Evolutionary conservation across 2,888 invertebrate species (phyloP), one percentile per base, ranked within the genome.

Genomic region (Meiosimyza platycephala): DNA sequence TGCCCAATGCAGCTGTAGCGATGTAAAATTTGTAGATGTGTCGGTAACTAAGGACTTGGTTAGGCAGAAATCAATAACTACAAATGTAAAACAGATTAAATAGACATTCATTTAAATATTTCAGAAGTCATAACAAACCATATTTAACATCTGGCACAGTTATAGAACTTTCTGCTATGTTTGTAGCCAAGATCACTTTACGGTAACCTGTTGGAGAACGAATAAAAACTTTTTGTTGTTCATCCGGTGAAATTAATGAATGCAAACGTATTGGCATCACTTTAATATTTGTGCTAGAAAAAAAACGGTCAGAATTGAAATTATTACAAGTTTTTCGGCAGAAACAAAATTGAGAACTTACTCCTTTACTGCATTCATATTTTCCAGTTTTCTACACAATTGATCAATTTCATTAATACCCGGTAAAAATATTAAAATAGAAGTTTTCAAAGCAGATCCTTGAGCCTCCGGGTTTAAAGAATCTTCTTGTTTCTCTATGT

Each of bases 41-140:
- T 98, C 95, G 64, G 93, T 92, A 6, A 93, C 89, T 79, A 96
- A 86, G 51, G 91, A 90, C 88, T 97, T 98, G 74, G 95, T 95
- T 74, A 98, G 88, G 86, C 98, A 98, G 87, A 95, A 98, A 88
- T 99, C 98, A 80, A 98, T 93, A 64, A 99, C 97, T 85, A 63
- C 12, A 55, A 51, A 64, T 33, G 66, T 52, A 12, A 9, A 66
- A 47, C 63, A 4, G 16, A 33, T 50, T n/a, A 54, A 54, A 28
- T 3, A 28, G 3, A 28, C 4, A 28, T 28, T 28, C 2, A 28
- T 28, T 3, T n/a, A 18, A 18, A 73, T 63, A 66, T 47, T 11
- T 12, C 51, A 47, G 28, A 70, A 62, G 15, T 54, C 2, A 22
- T 15, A 22, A 55, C 71, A 62, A 74, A 81, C 82, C 83, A 87